Base-by-base conservation (phyloP, 2,113 vertebrate genomes). In the Anser brachyrhynchus region DNA sequence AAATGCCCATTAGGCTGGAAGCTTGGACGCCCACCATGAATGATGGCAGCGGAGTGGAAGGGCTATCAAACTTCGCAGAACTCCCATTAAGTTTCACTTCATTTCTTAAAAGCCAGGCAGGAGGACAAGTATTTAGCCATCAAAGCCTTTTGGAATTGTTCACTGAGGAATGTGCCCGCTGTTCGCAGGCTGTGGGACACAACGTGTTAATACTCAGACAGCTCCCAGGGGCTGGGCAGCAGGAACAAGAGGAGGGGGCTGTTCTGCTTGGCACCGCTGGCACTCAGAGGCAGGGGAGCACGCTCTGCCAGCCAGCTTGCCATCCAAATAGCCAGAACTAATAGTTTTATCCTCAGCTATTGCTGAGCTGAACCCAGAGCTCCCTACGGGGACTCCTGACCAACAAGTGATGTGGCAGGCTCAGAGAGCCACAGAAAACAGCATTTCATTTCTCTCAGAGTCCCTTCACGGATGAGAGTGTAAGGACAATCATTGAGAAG, bases 1-100 rank as follows among this genome's bases (percentile, higher is more conserved):
- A 96, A 84, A 66, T 77, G 72, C 83, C 93, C 79, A 95, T 96
- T 73, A 94, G 84, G 39, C 72, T 79, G 71, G 86, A 93, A 79
- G 74, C 71, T 89, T 94, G 89, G 94, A 90, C 12, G 0, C 31
- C 84, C 73, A 83, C 82, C 52, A 4, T 52, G 80, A 92, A 80
- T 35, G 52, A 95, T 87, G 65, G 69, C 84, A 94, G 61, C 1
- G 0, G 22, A 81, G 61, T 64, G 92, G 69, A 95, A 95, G 74
- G 35, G 39, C 74, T 79, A 94, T 72, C 75, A 92, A 87, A 94
- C 74, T 93, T 72, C 74, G 33, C 77, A 92, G 73, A 87, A 76
- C 37, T 89, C 57, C 35, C 51, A 51, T 66, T 49, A 84, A 92
- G 67, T 95, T 87, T 82, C 73, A 77, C 49, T 69, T 76, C 5